Percentiles rank a stretch among this genome's conserved stretches.
These are phyloP conservation scores for Sciurus niger DNA, from an alignment of 2,113 vertebrate species.

Conservation along the genomic window DNA sequence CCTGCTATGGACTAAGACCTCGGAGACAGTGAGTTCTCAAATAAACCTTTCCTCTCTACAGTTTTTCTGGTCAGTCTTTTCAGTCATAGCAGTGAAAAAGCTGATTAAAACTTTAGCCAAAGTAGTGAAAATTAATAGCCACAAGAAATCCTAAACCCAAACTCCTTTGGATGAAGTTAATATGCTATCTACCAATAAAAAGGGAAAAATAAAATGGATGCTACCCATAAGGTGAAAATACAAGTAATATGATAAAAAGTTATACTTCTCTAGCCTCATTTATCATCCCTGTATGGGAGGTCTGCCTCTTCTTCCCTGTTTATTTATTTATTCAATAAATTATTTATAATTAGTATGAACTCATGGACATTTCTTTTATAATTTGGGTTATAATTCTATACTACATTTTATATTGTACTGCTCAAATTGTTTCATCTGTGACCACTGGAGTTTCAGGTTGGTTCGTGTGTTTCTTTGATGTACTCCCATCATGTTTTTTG, in stretches of 20 bases:
- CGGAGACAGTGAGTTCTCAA: no score
- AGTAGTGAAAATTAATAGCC: background rate
- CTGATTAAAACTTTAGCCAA: background rate
- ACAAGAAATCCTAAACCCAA: background rate
- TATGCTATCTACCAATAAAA: no score
- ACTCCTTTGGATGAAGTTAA: background rate
- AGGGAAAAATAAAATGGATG: no score
- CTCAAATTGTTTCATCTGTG: background rate
- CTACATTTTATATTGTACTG: background rate
- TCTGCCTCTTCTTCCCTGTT: background rate
- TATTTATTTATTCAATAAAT: conserved; percentile 28
- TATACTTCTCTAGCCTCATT: background rate
- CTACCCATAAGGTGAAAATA: background rate
- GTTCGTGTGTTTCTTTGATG: background rate
- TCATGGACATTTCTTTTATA: background rate
- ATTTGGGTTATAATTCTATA: background rate
- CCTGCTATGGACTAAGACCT: no score
- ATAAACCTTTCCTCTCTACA: no score
- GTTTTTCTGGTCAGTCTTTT: no score
- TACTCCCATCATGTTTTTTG: background rate
- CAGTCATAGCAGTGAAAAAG: no score
- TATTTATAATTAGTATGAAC: background rate
- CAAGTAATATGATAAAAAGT: background rate
- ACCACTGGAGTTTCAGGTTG: background rate
- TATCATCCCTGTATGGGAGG: background rate